Evolutionary conservation across 2,888 invertebrate genomes (phyloP).

Genomic region (Adela reaumurella): DNA sequence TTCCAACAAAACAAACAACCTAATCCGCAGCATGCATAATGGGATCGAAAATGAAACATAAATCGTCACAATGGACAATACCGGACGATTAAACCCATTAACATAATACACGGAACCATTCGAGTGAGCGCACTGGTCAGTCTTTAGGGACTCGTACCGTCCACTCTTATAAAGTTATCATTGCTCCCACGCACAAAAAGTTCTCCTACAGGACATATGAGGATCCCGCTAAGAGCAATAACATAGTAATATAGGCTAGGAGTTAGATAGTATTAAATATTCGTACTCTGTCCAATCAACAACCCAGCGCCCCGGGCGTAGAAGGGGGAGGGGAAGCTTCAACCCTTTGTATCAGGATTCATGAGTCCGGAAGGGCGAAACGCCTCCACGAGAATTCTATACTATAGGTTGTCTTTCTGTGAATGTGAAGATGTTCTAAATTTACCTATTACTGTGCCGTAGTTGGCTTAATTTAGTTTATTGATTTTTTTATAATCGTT

Average conservation of each 20-base stretch:
- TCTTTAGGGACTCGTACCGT: constrained; percentile 7
- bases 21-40: constrained; percentile 32
- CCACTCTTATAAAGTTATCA: too few species aligned
- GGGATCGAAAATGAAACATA: constrained; percentile 57
- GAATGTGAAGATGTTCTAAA: too few species aligned
- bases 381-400: background rate
- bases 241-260: background rate
- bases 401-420: too few species aligned
- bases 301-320: constrained; percentile 14
- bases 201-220: too few species aligned
- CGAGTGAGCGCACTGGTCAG: constrained; percentile 23
- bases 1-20: background rate
- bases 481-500: too few species aligned
- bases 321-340: constrained; percentile 14
- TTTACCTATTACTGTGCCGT: too few species aligned
- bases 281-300: constrained; percentile 15
- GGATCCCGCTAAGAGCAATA: background rate
- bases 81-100: constrained; percentile 52
- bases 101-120: constrained; percentile 35
- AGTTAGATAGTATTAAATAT: background rate
- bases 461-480: too few species aligned
- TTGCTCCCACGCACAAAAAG: too few species aligned
- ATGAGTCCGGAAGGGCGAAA: background rate
- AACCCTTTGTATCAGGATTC: constrained; percentile 14
- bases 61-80: constrained; percentile 46